Evolutionary conservation across 2,888 invertebrate genomes (phyloP).

Genomic region (Buathra laborator): DNA sequence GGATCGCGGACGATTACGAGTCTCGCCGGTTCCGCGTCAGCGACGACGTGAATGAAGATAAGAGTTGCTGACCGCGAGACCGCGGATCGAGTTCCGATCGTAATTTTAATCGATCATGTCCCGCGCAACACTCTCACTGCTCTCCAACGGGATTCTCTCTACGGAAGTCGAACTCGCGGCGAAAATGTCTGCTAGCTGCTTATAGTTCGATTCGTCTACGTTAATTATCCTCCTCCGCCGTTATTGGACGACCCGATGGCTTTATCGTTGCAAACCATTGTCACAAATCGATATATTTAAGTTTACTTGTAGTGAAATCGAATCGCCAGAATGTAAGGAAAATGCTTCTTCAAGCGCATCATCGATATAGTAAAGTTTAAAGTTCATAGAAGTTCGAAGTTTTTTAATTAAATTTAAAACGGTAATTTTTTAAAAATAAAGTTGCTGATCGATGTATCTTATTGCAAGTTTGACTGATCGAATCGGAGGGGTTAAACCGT

Average conservation of each 20-base stretch:
- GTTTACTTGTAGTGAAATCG: too few relatives aligned
- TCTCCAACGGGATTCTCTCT: not conserved
- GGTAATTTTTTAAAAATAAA: not conserved
- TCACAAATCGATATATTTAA: too few relatives aligned
- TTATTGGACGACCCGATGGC: too few relatives aligned
- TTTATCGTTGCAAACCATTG: too few relatives aligned
- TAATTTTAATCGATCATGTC: conserved; percentile 52
- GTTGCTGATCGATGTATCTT: not conserved
- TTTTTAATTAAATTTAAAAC: too few relatives aligned
- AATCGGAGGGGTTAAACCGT: not conserved
- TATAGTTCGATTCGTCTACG: too few relatives aligned
- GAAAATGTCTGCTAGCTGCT: not conserved
- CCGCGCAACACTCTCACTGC: conserved; percentile 54
- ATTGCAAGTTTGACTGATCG: not conserved
- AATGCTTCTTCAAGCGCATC: too few relatives aligned
- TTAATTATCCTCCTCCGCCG: too few relatives aligned
- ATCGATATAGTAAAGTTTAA: too few relatives aligned
- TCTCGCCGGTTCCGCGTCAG: conserved; percentile 12
- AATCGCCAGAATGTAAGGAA: too few relatives aligned
- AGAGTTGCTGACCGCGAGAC: conserved; percentile 55
- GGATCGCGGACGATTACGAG: not conserved
- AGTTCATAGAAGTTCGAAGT: too few relatives aligned
- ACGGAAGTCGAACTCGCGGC: not conserved
- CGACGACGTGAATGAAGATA: conserved; percentile 24
- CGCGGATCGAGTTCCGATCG: conserved; percentile 40